Conservation (phyloP, 2,888 invertebrate species). For the Amiota mariae region DNA sequence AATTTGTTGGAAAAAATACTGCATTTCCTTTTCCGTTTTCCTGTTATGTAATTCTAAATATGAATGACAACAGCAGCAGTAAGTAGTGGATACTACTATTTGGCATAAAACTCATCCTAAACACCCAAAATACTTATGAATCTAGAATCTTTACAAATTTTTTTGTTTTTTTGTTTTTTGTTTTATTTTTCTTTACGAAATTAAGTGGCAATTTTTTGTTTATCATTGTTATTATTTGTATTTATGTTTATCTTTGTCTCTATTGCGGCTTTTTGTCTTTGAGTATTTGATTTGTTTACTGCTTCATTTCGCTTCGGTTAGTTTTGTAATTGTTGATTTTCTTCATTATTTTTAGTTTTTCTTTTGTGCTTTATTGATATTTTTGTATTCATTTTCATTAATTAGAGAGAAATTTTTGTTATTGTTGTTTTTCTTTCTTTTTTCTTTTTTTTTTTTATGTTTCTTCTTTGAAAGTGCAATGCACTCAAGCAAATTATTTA, state of each 20-base stretch:
- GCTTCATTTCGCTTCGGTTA: neutral
- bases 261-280: constrained; percentile 18
- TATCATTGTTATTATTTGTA: constrained; percentile 39
- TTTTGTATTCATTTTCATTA: constrained; percentile 57
- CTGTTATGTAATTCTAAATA: constrained; percentile 59
- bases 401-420: constrained; percentile 56
- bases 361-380: constrained; percentile 38
- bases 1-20: constrained; percentile 34
- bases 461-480: neutral
- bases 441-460: neutral
- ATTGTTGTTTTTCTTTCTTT: neutral
- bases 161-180: no score
- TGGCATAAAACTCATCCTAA: constrained; percentile 32
- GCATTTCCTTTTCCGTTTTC: constrained; percentile 47
- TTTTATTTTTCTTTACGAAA: constrained; percentile 45
- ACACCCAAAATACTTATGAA: no score
- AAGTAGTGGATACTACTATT: constrained; percentile 48
- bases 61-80: constrained; percentile 41
- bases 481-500: constrained; percentile 5
- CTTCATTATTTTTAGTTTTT: constrained; percentile 20
- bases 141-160: neutral
- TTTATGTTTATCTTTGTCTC: constrained; percentile 57
- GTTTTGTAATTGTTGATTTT: constrained; percentile 22
- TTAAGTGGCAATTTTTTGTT: constrained; percentile 63
- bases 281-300: constrained; percentile 18